Base-by-base conservation (phyloP, 1,140 invertebrate genomes). In the Drosophila bipectinata region DNA sequence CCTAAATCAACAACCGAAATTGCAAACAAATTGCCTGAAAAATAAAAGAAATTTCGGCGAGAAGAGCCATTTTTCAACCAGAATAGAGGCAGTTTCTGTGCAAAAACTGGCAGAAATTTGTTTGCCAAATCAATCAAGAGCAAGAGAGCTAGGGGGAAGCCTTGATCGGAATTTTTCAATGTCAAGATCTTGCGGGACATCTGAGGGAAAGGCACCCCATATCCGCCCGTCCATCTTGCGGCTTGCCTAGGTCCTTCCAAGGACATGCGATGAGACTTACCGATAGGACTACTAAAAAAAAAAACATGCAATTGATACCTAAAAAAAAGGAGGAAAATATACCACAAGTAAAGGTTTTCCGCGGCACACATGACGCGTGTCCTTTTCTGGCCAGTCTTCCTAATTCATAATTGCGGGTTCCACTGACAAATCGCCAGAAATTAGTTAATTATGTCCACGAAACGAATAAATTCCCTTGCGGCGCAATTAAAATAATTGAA, bases 401-500 rank as follows among this genome's bases (percentile, higher is more conserved):
- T 67, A 82, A 75, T 63, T 45, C 54, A 60, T 80, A 81, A 88
- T 88, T 83, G 64, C 52, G 72, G 83, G 77, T 83, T 82, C 59
- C 34, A 52, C 55, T 68, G 76, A 88, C 79, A 88, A 88, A 88
- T 88, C 84, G 84, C 73, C 56, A 34, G 60, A 88, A 88, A 88
- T 88, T 88, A 88, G 80, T 82, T 88, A 89, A 87, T 87, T 88
- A 87, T 69, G 63, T 59, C 58, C 58, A 64, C 53, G 55, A 67
- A 68, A 77, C 59, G 49, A 66, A 63, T 10, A 48, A 49, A 57
- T 59, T 49, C 77, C 57, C 57, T 61, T 53, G 45, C 64, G 67
- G 72, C 67, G 53, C 77, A 89, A 88, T 88, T 88, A 88, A 77
- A 88, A 77, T 88, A 89, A 88, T 88, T 88, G 84, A 88, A 88